A percentile compares a stretch with the other conserved stretches of the same genome.
Evolutionary conservation across 2,797 vertebrate species (phyloP).

Genomic region (Crax fasciolata): DNA sequence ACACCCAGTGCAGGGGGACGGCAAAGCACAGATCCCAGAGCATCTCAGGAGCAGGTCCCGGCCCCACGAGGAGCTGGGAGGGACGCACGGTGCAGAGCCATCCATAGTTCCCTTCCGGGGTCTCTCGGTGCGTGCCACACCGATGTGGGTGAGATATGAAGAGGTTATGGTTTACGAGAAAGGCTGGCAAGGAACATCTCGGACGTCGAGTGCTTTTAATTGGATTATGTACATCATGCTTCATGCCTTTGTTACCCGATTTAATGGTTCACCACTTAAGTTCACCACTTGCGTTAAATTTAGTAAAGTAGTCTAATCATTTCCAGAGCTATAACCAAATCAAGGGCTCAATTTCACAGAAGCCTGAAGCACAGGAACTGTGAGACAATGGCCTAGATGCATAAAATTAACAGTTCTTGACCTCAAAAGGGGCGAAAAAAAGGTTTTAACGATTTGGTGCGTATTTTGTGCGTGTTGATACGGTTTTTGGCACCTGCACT

Average conservation of each 20-base stretch:
- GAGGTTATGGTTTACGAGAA: not conserved
- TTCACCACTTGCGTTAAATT: conserved; percentile 43
- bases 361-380: conserved; percentile 38
- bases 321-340: conserved; percentile 59
- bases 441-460: not conserved
- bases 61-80: not conserved
- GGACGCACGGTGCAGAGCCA: accelerated
- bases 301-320: conserved; percentile 53
- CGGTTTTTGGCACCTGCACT: not conserved
- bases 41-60: not conserved
- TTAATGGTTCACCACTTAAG: conserved; percentile 69
- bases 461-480: accelerated
- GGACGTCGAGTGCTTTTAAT: conserved; percentile 29
- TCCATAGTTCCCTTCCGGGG: not conserved
- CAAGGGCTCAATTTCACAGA: conserved; percentile 51
- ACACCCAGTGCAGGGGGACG: accelerated
- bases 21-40: not conserved
- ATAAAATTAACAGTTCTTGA: not conserved
- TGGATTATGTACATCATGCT: conserved; percentile 56
- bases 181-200: not conserved
- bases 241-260: conserved; percentile 55
- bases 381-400: conserved; percentile 3
- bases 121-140: not conserved
- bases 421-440: not conserved
- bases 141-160: not conserved